Evolutionary conservation across 2,113 vertebrate genomes (phyloP).

Genomic region (Heliornis fulica): DNA sequence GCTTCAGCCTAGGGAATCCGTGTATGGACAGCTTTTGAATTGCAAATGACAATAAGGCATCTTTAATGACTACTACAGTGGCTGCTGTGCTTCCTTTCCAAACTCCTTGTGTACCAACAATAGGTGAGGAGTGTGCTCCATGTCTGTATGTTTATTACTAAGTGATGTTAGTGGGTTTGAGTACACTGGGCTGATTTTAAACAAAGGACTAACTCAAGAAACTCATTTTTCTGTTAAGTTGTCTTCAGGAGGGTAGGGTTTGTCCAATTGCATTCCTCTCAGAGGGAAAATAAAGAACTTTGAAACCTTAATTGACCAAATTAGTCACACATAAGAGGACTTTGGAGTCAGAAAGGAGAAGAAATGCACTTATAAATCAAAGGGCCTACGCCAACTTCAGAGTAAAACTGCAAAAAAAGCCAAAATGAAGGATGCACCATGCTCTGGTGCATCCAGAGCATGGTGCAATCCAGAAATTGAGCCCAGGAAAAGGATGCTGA

Average conservation of each 20-base stretch:
- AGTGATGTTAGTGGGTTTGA: background rate
- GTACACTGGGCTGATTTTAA: background rate
- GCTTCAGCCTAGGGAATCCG: background rate
- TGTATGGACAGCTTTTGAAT: background rate
- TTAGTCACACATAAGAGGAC: slow-evolving; percentile 17
- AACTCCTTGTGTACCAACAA: background rate
- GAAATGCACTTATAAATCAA: slow-evolving; percentile 17
- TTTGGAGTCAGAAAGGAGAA: background rate
- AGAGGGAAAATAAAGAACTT: background rate
- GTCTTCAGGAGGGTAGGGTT: background rate
- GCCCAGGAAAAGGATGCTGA: background rate
- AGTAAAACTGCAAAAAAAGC: background rate
- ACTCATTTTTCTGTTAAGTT: background rate
- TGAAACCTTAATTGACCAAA: slow-evolving; percentile 6
- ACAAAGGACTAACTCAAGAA: background rate
- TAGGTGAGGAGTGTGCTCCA: rapidly evolving
- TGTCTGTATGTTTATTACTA: background rate
- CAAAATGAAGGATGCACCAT: background rate
- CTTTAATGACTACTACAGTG: background rate
- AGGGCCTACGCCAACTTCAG: background rate
- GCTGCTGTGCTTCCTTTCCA: background rate
- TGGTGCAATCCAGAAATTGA: background rate
- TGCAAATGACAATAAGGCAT: background rate
- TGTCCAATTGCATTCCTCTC: background rate
- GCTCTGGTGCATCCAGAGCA: no score